Conservation (phyloP, 1,140 invertebrate species). For the Bicyclus anynana region DNA sequence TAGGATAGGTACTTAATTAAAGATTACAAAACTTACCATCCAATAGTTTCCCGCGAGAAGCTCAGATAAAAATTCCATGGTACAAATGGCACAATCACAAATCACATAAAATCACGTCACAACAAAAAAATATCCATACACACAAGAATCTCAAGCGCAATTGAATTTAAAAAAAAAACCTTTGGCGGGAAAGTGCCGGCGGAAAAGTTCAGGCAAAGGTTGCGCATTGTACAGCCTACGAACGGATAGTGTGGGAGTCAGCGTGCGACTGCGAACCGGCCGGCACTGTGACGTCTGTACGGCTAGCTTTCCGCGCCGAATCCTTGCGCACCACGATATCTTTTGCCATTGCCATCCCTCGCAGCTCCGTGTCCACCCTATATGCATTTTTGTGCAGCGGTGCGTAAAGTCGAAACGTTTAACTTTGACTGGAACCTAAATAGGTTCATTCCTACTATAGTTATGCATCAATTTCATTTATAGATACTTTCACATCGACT, state of each 20-base stretch:
- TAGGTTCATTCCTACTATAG: too few relatives aligned
- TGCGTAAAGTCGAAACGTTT: neutral
- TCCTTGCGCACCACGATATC: constrained; percentile 49
- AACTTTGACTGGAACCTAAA: too few relatives aligned
- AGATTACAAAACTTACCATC: constrained; percentile 12
- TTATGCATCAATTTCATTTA: too few relatives aligned
- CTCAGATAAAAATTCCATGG: constrained; percentile 11
- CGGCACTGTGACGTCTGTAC: constrained; percentile 34
- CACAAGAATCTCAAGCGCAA: constrained; percentile 38
- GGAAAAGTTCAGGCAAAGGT: constrained; percentile 60
- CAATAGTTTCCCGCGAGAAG: constrained; percentile 2
- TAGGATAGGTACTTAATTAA: neutral
- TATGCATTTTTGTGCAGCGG: constrained; percentile 18
- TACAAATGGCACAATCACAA: constrained; percentile 16
- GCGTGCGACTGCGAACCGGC: constrained; percentile 57
- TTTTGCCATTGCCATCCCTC: constrained; percentile 18
- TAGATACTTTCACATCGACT: too few relatives aligned
- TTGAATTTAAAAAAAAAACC: constrained; percentile 36
- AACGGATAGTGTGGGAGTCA: constrained; percentile 33
- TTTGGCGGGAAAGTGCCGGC: constrained; percentile 59
- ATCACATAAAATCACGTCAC: constrained; percentile 23
- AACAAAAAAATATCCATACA: constrained; percentile 23
- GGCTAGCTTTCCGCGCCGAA: constrained; percentile 51
- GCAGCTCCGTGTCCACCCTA: constrained; percentile 27
- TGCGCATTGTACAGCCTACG: constrained; percentile 29